Base-by-base conservation (phyloP, 2,113 vertebrate genomes). In the Mesitornis unicolor region DNA sequence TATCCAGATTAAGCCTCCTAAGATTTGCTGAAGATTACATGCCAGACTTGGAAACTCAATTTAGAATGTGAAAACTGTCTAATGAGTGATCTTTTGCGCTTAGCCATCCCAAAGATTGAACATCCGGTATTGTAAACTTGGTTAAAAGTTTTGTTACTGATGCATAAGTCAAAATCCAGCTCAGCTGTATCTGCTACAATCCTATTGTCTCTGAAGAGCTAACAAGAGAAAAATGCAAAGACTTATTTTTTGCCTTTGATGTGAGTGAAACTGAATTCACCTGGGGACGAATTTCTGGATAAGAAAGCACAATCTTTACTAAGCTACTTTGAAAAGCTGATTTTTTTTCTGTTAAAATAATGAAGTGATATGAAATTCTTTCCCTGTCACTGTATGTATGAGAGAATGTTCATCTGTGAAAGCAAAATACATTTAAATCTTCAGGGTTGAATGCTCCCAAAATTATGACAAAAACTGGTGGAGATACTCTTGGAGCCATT, bases 351-450 rank as follows among this genome's bases (percentile, higher is more conserved):
- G 6, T 80, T 90, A 80, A 10, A 38, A 54, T 60, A 70, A 86
- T 71, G 47, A 93, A 85, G 42, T 31, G 50, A 25, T 70, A 87
- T 4, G 26, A 25, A 26, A 42, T 53, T 42, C 33, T 84, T 73
- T 45, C 61, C 21, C 7, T 56, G 75, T 84, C 19, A 36, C 29
- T 54, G 26, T 38, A 45, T 31, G 26, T 70, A 29, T 59, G 33
- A 90, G 26, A 81, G 38, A 84, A 81, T 28, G 38, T 63, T 92
- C 76, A 86, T 86, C 38, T 74, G 33, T 53, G 56, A 90, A 90
- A 97, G 83, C 35, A 95, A 96, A 93, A 71, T 56, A 93, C 33
- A 63, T 70, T 83, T 79, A 86, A 87, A 74, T 86, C 35, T 84
- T 92, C 83, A 78, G 60, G 29, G 29, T 19, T 77, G 84, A 81